A percentile compares a stretch with the other conserved stretches of the same genome.
Conservation (phyloP, 1,140 invertebrate genomes). For the Vollenhovia emeryi region DNA sequence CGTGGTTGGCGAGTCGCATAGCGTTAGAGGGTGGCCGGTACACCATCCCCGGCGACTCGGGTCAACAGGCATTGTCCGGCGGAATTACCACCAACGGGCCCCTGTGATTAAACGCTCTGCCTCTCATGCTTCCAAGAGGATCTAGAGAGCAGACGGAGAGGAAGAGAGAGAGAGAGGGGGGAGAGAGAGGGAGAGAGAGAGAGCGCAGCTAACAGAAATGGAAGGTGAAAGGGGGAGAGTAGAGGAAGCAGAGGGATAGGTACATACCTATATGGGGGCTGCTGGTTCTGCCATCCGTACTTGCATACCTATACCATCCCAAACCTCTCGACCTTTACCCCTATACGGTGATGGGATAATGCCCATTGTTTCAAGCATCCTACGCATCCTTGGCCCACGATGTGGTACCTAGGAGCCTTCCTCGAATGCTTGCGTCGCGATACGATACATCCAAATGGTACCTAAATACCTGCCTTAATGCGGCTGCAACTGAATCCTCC, state of each 20-base stretch:
- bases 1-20: constrained; percentile 51
- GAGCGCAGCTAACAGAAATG: background rate
- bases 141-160: constrained; percentile 40
- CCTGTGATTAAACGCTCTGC: constrained; percentile 78
- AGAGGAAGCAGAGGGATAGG: constrained; percentile 57
- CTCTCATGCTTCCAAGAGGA: constrained; percentile 20
- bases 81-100: constrained; percentile 76
- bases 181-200: background rate
- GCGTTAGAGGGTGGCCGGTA: constrained; percentile 72
- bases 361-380: constrained; percentile 74
- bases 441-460: constrained; percentile 63
- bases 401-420: constrained; percentile 52
- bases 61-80: constrained; percentile 77
- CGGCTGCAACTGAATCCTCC: constrained; percentile 49
- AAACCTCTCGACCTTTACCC: constrained; percentile 58
- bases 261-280: constrained; percentile 68
- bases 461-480: constrained; percentile 68
- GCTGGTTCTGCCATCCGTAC: constrained; percentile 56
- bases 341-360: constrained; percentile 65
- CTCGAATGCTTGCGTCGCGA: constrained; percentile 65
- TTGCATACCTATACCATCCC: constrained; percentile 73
- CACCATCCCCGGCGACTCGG: constrained; percentile 64
- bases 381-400: constrained; percentile 67
- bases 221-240: constrained; percentile 9
- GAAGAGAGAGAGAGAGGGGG: background rate